phyloP scores from a whole-genome alignment of 2,888 invertebrate species.

The Leucophenga montana region DNA sequence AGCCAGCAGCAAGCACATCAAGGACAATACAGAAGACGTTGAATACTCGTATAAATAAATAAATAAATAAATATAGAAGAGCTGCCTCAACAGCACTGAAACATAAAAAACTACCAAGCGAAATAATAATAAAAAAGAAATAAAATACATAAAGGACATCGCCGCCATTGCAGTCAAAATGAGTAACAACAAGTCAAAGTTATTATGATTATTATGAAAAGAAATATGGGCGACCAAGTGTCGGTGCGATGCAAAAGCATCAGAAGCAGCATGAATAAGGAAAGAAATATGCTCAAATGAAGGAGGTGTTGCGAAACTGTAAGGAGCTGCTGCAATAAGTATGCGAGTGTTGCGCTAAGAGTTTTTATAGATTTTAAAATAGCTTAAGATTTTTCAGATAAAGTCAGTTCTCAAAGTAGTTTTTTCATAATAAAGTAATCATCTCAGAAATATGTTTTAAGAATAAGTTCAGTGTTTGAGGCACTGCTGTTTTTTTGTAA shows the following conservation, averaged over 20 bases:
- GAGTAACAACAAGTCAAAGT: constrained; percentile 18
- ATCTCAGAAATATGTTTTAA: too few relatives aligned
- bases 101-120: background rate
- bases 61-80: background rate
- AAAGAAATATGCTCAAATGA: too few relatives aligned
- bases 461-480: too few relatives aligned
- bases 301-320: too few relatives aligned
- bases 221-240: background rate
- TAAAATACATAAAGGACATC: constrained; percentile 11
- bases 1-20: constrained; percentile 36
- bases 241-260: too few relatives aligned
- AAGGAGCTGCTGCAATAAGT: too few relatives aligned
- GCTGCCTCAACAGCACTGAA: background rate
- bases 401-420: background rate
- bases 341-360: too few relatives aligned
- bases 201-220: constrained; percentile 18
- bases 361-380: too few relatives aligned
- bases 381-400: background rate
- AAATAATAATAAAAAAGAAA: constrained; percentile 1
- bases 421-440: too few relatives aligned
- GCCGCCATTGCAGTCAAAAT: background rate
- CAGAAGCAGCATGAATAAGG: too few relatives aligned
- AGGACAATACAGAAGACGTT: constrained; percentile 25
- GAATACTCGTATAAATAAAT: background rate
- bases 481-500: too few relatives aligned